These are phyloP conservation scores for Bufo bufo DNA, from an alignment of 2,113 vertebrate genomes.

Conservation along the genomic window DNA sequence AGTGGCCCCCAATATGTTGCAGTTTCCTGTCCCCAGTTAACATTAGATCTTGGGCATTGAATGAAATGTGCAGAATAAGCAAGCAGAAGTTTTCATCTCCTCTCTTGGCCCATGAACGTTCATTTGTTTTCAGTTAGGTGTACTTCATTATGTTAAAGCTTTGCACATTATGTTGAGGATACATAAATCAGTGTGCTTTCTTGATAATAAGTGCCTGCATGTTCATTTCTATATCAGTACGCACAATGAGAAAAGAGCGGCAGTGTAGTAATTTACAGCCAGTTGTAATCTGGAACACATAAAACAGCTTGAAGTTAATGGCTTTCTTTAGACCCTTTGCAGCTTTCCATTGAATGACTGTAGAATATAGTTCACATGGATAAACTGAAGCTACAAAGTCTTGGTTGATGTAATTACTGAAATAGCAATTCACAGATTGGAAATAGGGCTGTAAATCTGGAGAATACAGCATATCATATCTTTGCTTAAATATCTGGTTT, in stretches of 20 bases:
- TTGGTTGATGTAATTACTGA: not conserved
- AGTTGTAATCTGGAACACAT: not conserved
- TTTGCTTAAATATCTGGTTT: not conserved
- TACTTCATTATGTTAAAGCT: too few relatives aligned
- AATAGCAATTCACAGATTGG: not conserved
- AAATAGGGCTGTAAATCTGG: not conserved
- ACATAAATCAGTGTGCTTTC: not conserved
- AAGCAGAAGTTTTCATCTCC: too few relatives aligned
- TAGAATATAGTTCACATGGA: slow-evolving; percentile 1
- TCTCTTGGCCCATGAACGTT: too few relatives aligned
- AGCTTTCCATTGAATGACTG: not conserved
- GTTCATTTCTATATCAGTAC: not conserved
- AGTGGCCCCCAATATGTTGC: too few relatives aligned
- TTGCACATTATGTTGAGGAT: too few relatives aligned
- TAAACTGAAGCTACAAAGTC: not conserved
- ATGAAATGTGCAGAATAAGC: too few relatives aligned
- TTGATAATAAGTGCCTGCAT: not conserved
- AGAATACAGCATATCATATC: not conserved
- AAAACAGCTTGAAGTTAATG: slow-evolving; percentile 28
- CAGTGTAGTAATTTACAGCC: not conserved
- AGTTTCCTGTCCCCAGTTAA: too few relatives aligned
- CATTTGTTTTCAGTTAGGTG: too few relatives aligned
- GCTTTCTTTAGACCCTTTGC: not conserved
- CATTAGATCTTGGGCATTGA: too few relatives aligned
- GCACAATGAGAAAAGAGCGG: not conserved